Evolutionary conservation across 2,113 vertebrate species (phyloP), one percentile per base, ranked within the genome.

Genomic region (Collichthys lucidus): DNA sequence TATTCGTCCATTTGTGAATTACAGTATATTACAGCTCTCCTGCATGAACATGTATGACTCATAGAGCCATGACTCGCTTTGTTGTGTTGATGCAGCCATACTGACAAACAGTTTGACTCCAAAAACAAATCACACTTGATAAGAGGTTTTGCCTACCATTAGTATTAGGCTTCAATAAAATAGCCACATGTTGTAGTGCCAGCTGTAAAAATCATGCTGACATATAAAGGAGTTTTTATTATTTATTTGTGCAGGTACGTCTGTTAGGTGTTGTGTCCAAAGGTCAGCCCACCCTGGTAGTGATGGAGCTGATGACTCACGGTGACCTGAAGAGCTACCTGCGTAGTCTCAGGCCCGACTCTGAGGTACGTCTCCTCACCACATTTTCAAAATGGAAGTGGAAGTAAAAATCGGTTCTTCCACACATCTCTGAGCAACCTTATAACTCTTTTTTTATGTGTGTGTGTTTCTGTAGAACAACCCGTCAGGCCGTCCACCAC

Each of bases 271-370:
- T 99, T 69, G 98, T 99, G 19, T 99, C 98, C 11, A 98, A 97
- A 87, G 98, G 97, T 15, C 98, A 99, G 42, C 98, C 98, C 0
- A 97, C 97, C 0, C 93, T 99, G 74, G 98, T 99, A 4, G 96
- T 99, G 75, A 99, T 99, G 98, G 98, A 99, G 91, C 75, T 99
- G 75, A 99, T 99, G 98, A 97, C 96, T 17, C 97, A 99, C 0
- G 98, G 98, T 0, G 98, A 99, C 70, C 84, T 99, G 79, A 99
- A 99, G 83, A 99, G 97, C 87, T 98, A 98, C 91, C 93, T 99
- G 31, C 96, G 98, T 12, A 94, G 95, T 7, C 92, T 99, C 84
- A 93, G 98, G 47, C 98, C 98, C 0, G 98, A 99, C 31, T 96
- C 98, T 1, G 98, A 99, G 96, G 98, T 98, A 85, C 19, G 46